Base-by-base conservation (phyloP, 2,888 invertebrate genomes). In the Ferrisia virgata region DNA sequence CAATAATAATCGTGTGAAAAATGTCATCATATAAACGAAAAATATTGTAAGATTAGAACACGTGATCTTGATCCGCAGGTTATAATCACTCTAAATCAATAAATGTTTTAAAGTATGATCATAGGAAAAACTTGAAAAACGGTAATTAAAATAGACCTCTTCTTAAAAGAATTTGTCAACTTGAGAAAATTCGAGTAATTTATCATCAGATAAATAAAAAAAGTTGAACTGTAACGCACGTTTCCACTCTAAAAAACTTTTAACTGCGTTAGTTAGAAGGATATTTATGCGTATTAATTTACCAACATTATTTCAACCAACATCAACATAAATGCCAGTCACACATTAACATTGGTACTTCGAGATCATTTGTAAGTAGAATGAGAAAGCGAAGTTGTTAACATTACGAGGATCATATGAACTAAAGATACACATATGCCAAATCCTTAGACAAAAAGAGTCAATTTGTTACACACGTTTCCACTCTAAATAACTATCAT, bases 1-100 rank as follows among this genome's bases (percentile, higher is more conserved):
- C 72, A 72, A 79, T 79, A 8, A n/a, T 28, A 25, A 79, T 15
- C 47, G 47, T 31, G 31, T 47, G n/a, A 79, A 3, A 79, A 76
- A 72, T 64, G 22, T 53, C 28, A 69, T 25, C 25, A 69, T 69
- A 6, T 53, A 11, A 53, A n/a, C 22, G 5, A 53, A 18, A 53
- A 53, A 18, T 53, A 31, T 31, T 72, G 18, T 15, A 72, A 28
- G 72, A 4, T 72, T 25, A 15, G 15, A 6, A 11, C 18, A 72
- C 15, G 72, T 9, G 25, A 72, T 80, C 80, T n/a, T 47, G 80
- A 80, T 80, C 80, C 80, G 80, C 80, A 80, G 80, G 80, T 80
- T 80, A 6, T 25, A 80, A 80, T 80, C 80, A 80, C n/a, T 40
- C 5, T 22, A 47, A 8, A 40, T 40, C 40, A 40, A 40, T 13